Base-by-base conservation (phyloP, 2,797 vertebrate genomes). In the Ciconia nigra region DNA sequence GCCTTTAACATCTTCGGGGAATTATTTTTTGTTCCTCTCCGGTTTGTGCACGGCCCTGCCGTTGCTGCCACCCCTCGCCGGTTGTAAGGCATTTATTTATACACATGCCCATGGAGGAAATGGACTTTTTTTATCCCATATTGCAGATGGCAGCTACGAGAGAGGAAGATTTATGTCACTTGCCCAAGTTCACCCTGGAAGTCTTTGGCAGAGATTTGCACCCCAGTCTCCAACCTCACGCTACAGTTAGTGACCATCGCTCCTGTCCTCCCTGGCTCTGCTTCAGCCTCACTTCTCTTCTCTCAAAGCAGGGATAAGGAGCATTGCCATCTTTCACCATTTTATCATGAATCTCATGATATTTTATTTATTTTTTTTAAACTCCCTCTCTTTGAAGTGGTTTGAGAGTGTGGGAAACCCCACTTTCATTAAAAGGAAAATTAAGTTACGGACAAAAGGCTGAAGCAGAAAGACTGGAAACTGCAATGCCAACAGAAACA, bases 401-500 rank as follows among this genome's bases (percentile, higher is more conserved):
- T 76, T 74, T 86, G 47, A 76, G 8, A 22, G 10, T 78, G 47
- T 35, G 7, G 19, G 65, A 92, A 93, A 66, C 42, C 66, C 41
- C 7, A 15, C 21, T 72, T 76, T 33, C 31, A 37, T 69, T 74
- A 83, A 69, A 74, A 91, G 28, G 22, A 87, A 81, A 89, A 95
- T 62, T 49, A 73, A 74, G 66, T 80, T 83, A 54, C 0, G 25
- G 52, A 80, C 47, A 83, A 92, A 94, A 76, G 33, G 18, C 51
- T 74, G 42, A 84, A 92, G 46, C 66, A 80, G 37, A 72, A 87
- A 80, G 28, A 82, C 13, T 26, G 79, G 67, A 94, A 95, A 82
- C 59, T 39, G 29, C 37, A 79, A 81, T 26, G 66, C 11, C 76
- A 89, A 73, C 6, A 90, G 39, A 92, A 95, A 91, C 69, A 87